Percentiles rank a stretch among this genome's conserved stretches.
These are phyloP conservation scores for Dissostichus mawsoni DNA, from an alignment of 2,113 vertebrate genomes.

Conservation along the genomic window DNA sequence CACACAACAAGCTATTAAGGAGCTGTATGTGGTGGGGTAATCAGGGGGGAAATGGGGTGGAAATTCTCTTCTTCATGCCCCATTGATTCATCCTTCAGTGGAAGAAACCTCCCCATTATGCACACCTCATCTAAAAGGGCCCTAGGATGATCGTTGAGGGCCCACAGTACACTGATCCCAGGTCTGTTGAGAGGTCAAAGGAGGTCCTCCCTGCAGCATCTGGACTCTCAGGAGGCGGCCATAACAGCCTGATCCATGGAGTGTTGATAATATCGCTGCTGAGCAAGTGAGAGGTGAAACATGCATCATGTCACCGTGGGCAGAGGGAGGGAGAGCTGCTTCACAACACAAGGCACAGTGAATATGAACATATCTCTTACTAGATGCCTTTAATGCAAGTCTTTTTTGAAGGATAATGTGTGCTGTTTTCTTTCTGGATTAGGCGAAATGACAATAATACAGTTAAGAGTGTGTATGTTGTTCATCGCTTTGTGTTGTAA, in stretches of 20 bases:
- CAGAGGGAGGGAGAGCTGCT: background rate
- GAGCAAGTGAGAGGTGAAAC: conserved; percentile 9
- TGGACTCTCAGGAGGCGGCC: conserved; percentile 54
- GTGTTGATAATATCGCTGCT: conserved; percentile 53
- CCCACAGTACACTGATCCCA: conserved; percentile 62
- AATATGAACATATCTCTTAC: no score
- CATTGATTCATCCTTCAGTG: conserved; percentile 87
- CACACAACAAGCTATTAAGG: conserved; percentile 86
- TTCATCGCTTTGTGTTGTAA: background rate
- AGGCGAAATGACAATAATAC: background rate
- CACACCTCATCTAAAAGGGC: conserved; percentile 80
- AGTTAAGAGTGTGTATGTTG: background rate
- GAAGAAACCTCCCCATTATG: conserved; percentile 83
- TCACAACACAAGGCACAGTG: background rate
- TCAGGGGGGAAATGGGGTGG: conserved; percentile 88
- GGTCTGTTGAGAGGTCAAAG: conserved; percentile 71
- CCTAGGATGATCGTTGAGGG: conserved; percentile 61
- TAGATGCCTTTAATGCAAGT: background rate
- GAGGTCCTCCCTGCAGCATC: conserved; percentile 62
- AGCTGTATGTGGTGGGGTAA: conserved; percentile 85
- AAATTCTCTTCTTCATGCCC: conserved; percentile 88
- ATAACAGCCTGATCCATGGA: conserved; percentile 53
- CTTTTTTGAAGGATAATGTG: background rate
- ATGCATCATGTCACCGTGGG: conserved; percentile 31
- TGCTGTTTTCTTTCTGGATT: conserved; percentile 4